phyloP scores from a whole-genome alignment of 2,797 vertebrate genomes.

The Hippopotamyrus pictus region DNA sequence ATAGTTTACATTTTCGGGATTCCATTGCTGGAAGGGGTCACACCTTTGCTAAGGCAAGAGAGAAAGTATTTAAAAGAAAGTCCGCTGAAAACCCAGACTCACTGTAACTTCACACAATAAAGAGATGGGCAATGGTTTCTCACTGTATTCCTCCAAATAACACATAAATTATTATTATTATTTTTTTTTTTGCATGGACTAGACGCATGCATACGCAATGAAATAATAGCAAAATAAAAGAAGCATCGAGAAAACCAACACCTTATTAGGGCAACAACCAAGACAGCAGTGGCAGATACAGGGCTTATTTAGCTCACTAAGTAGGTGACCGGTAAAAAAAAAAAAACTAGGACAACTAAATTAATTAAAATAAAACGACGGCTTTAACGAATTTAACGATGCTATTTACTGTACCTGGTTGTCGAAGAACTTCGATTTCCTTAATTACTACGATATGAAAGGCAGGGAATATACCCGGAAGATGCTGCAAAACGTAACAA shows the following conservation, averaged over 20 bases:
- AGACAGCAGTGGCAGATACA: neutral
- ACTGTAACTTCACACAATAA: neutral
- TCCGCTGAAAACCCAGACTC: neutral
- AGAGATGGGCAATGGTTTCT: neutral
- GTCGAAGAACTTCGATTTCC: conserved; percentile 30
- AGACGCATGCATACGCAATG: neutral
- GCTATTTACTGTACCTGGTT: conserved; percentile 46
- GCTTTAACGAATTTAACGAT: neutral
- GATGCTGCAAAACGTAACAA: neutral
- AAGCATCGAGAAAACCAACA: neutral
- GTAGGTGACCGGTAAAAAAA: neutral
- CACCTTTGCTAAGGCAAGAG: neutral
- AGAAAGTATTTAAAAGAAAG: neutral
- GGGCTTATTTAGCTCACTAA: neutral
- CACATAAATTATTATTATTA: neutral
- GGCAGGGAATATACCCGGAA: neutral
- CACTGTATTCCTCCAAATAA: neutral
- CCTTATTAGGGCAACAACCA: neutral
- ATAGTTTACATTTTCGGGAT: neutral
- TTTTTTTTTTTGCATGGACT: neutral
- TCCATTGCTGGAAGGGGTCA: neutral
- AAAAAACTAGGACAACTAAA: neutral
- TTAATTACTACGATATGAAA: neutral
- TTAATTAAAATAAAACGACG: neutral
- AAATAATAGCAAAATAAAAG: neutral